Conservation (phyloP, 2,888 invertebrate species). For the Pristionchus exspectatus region DNA sequence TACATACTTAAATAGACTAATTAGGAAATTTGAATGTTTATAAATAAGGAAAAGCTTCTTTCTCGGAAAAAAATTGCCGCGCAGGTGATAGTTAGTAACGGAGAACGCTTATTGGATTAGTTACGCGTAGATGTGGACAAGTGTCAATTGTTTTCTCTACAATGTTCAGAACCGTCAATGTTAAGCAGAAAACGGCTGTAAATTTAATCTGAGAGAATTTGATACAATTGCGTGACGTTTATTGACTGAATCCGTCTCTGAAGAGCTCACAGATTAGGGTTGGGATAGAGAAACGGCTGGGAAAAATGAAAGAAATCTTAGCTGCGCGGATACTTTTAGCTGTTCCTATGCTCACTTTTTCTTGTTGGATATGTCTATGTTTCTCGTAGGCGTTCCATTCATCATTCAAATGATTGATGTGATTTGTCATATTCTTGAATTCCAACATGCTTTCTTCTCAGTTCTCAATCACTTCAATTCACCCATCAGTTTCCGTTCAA, state of each 20-base stretch:
- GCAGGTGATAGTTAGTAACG: no score
- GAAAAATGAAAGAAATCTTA: background rate
- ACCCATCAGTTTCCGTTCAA: slow-evolving; percentile 12
- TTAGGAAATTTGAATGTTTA: no score
- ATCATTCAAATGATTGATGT: background rate
- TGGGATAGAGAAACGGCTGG: background rate
- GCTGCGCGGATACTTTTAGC: background rate
- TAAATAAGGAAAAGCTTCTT: no score
- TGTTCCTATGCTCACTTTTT: background rate
- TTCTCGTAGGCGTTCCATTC: background rate
- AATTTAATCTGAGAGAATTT: slow-evolving; percentile 1
- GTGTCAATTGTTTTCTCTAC: background rate
- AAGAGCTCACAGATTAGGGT: background rate
- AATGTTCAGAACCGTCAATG: background rate
- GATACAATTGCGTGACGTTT: background rate
- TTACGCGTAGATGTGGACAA: background rate
- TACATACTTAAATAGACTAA: no score
- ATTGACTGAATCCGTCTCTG: background rate
- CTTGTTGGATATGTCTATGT: background rate
- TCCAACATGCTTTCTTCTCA: background rate
- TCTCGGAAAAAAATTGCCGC: no score
- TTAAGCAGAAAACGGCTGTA: background rate
- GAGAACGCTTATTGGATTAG: no score
- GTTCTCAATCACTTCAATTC: background rate
- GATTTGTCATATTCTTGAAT: background rate